phyloP scores from a whole-genome alignment of 1,140 invertebrate genomes.

The Thaumetopoea pityocampa region DNA sequence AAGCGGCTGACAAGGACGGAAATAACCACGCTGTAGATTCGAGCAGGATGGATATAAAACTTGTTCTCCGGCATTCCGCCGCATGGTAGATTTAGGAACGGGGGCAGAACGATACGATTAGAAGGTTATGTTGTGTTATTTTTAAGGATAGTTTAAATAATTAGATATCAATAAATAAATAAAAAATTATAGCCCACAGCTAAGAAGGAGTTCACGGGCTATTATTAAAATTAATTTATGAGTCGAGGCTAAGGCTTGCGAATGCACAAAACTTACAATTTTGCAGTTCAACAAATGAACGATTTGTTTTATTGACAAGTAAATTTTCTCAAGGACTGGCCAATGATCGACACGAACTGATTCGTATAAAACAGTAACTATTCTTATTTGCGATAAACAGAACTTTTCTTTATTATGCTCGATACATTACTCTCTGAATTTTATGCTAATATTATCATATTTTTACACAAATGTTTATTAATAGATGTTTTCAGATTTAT shows the following conservation, averaged over 20 bases:
- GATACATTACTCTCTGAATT: too few relatives aligned
- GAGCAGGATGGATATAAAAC: constrained; percentile 67
- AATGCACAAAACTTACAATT: constrained; percentile 10
- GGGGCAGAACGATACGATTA: constrained; percentile 70
- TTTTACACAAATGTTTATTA: too few relatives aligned
- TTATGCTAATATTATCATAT: too few relatives aligned
- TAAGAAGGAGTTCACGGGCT: constrained; percentile 10
- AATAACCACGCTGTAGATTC: constrained; percentile 46
- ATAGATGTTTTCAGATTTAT: too few relatives aligned
- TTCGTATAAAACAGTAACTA: background rate
- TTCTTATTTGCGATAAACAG: too few relatives aligned
- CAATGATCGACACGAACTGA: constrained; percentile 1
- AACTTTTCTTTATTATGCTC: too few relatives aligned
- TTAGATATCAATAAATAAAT: constrained; percentile 27
- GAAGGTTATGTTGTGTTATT: constrained; percentile 70
- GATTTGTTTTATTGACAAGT: constrained; percentile 17
- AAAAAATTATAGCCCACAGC: constrained; percentile 17
- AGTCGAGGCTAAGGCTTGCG: constrained; percentile 4
- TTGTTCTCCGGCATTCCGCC: constrained; percentile 70
- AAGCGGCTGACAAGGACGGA: constrained; percentile 64
- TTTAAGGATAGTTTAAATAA: constrained; percentile 44
- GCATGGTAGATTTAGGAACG: constrained; percentile 73
- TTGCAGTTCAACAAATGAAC: constrained; percentile 9
- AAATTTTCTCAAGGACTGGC: constrained; percentile 12
- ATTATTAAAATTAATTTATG: constrained; percentile 18